Base-by-base conservation (phyloP, 2,113 vertebrate genomes). In the Columba livia region DNA sequence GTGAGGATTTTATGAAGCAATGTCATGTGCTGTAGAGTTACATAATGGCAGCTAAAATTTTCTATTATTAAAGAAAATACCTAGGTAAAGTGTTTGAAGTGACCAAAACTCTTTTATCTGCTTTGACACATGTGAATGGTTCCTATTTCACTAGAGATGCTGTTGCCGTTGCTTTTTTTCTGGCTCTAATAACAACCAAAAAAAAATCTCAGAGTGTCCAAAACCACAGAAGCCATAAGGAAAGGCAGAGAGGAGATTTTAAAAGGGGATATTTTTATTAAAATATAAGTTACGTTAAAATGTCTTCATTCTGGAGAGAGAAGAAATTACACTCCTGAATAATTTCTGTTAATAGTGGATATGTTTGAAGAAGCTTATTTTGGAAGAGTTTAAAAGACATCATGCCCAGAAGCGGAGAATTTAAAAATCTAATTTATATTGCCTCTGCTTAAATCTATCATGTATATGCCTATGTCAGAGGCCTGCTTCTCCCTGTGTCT, bases 21-120 rank as follows among this genome's bases (percentile, higher is more conserved):
- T 73, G 31, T 84, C 66, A 81, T 8, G 5, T 83, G 48, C 47
- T 54, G 6, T 58, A 85, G 82, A 82, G 67, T 94, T 93, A 73
- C 53, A 66, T 83, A 94, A 93, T 53, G 25, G 21, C 69, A 94
- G 66, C 18, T 84, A 78, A 75, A 50, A 60, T 72, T 83, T 91
- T 81, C 57, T 84, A 51, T 72, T 81, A 80, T 94, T 86, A 82
- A 93, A 94, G 36, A 69, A 94, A 70, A 87, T 73, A 79, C 32
- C 40, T 42, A 61, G 44, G n/a, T 93, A 62, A 83, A 95, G 44
- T 54, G 54, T 94, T 83, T 84, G 77, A 97, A 86, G 34, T 80
- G 36, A 90, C 90, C 54, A 88, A 91, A 95, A 92, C 29, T 70
- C 56, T 87, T 90, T 83, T 77, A 90, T 72, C 83, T 95, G 44